Conservation (phyloP, 1,140 invertebrate species). For the Caenorhabditis briggsae region DNA sequence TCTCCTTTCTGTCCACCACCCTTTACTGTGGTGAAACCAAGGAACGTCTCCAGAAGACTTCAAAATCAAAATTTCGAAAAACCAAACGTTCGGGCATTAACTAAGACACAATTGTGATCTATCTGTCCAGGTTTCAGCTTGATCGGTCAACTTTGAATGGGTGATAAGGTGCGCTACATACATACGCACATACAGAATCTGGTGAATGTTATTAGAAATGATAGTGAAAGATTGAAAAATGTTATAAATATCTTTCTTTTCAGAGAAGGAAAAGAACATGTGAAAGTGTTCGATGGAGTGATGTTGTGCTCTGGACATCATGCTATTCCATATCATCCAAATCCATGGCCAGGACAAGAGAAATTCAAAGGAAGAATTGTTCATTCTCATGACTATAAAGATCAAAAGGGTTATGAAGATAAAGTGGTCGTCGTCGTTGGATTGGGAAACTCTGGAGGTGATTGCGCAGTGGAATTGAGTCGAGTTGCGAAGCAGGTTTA, state of each 20-base stretch:
- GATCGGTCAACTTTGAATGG: too few species aligned
- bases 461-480: conserved; percentile 80
- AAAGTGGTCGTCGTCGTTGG: conserved; percentile 79
- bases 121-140: too few species aligned
- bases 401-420: conserved; percentile 75
- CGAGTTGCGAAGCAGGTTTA: conserved; percentile 78
- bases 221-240: too few species aligned
- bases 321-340: conserved; percentile 57
- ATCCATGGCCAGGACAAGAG: conserved; percentile 64
- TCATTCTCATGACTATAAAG: conserved; percentile 79
- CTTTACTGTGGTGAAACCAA: too few species aligned
- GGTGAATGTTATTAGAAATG: too few species aligned
- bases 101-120: too few species aligned
- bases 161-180: too few species aligned
- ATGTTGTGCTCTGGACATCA: conserved; percentile 64
- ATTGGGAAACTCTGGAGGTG: conserved; percentile 80
- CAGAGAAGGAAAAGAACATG: conserved; percentile 52
- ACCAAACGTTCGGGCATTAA: too few species aligned
- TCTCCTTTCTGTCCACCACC: too few species aligned
- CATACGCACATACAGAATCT: too few species aligned
- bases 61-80: too few species aligned
- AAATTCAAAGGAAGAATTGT: conserved; percentile 79
- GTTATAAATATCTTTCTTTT: neutral
- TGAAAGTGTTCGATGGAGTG: conserved; percentile 77
- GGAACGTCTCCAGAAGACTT: too few species aligned